Evolutionary conservation across 1,140 invertebrate genomes (phyloP), one percentile per base, ranked within the genome.

Genomic region (Pachypsylla venusta): DNA sequence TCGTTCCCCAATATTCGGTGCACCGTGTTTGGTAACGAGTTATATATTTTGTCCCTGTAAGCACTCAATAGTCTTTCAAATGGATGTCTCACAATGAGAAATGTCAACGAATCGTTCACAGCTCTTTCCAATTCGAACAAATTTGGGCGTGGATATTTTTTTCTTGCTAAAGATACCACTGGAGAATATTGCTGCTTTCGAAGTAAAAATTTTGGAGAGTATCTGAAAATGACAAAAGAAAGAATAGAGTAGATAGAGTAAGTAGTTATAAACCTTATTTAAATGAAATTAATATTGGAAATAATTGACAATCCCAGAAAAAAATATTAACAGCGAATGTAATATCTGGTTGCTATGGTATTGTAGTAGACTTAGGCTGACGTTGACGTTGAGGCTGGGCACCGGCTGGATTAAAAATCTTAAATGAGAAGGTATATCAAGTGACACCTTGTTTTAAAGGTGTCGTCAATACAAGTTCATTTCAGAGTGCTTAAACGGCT

Each of bases 81-180:
- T 7, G 92, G 92, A 74, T 94, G 87, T 57, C 92, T 75, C 0
- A 88, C 88, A 63, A 95, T 91, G 48, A 93, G 75, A 67, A 94
- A 90, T 57, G 85, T 83, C 53, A 85, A 74, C 57, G 81, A 82
- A 67, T 79, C 76, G 61, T 73, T 71, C 24, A 85, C 75, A 20
- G 79, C 81, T 61, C 75, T 75, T 61, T 74, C 74, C 30, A 84
- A 74, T 65, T 85, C 79, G 58, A 81, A 76, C 1, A 82, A 75
- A 0, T 80, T 77, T 12, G 85, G 83, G 58, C 86, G 76, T 10
- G 84, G 83, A 71, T 89, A 90, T 64, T 80, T 82, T 64, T 83
- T 81, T 60, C 87, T 75, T 1, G 87, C 87, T 66, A 90, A 70
- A 60, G 79, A 79, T 25, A 89, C 75, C 19, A 48, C 42, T 84